Percentiles rank a stretch among this genome's conserved stretches.
Conservation (phyloP, 2,888 invertebrate genomes). For the Gymnoscelis rufifasciata region DNA sequence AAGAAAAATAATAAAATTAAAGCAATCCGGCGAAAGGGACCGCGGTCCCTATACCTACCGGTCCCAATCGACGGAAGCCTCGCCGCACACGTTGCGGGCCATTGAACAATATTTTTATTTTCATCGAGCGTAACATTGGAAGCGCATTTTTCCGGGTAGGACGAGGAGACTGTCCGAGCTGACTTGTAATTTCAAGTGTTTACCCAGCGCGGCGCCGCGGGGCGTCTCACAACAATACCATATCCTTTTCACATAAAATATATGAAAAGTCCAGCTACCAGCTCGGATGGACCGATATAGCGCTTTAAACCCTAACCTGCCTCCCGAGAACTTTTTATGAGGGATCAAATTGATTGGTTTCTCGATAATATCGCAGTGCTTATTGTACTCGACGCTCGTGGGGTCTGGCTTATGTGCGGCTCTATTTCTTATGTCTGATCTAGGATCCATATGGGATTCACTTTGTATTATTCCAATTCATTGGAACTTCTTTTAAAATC, state of each 20-base stretch:
- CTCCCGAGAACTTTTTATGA: conserved; percentile 75
- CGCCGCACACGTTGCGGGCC: conserved; percentile 38
- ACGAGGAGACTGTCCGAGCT: conserved; percentile 49
- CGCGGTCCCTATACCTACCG: no score
- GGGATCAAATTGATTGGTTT: conserved; percentile 79
- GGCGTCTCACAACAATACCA: conserved; percentile 72
- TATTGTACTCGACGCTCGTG: conserved; percentile 47
- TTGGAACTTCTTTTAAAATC: neutral
- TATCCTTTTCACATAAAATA: conserved; percentile 80
- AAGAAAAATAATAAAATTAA: no score
- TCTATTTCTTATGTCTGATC: conserved; percentile 42
- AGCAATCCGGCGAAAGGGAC: no score
- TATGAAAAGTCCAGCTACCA: conserved; percentile 74
- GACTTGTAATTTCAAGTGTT: conserved; percentile 78
- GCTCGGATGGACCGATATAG: conserved; percentile 72
- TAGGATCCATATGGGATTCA: neutral
- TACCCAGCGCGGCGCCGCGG: conserved; percentile 68
- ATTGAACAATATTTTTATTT: conserved; percentile 59
- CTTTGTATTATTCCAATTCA: neutral
- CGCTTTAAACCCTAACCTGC: conserved; percentile 66
- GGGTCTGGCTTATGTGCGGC: conserved; percentile 38
- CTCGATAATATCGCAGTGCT: conserved; percentile 70
- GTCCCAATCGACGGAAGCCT: no score
- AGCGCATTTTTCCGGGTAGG: conserved; percentile 64
- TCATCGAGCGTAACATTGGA: conserved; percentile 73